Conservation (phyloP, 2,888 invertebrate genomes). For the Chirona hameri region DNA sequence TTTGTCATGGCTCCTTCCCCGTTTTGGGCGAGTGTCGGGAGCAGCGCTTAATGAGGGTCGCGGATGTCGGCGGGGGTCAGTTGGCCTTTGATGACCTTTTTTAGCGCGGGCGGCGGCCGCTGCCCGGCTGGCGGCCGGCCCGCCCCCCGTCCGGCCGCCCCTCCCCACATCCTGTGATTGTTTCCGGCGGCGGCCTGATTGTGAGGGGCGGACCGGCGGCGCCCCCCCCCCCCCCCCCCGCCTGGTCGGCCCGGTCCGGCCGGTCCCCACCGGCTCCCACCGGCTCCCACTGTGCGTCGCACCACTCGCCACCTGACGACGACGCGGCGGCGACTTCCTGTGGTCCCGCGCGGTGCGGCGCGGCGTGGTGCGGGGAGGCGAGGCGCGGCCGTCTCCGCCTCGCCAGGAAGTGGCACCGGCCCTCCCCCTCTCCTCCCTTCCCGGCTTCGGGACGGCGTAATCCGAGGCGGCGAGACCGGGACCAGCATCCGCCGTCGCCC, state of each 20-base stretch:
- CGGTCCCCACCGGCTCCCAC: too few relatives aligned
- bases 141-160: background rate
- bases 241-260: background rate
- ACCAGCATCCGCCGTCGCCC: background rate
- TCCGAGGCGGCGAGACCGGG: background rate
- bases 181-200: background rate
- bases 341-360: background rate
- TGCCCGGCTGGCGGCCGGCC: background rate
- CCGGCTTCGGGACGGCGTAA: background rate
- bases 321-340: background rate
- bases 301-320: conserved; percentile 9
- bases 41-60: background rate
- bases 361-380: too few relatives aligned
- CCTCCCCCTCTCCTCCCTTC: background rate
- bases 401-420: background rate
- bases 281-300: background rate
- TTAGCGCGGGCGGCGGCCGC: background rate
- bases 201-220: background rate
- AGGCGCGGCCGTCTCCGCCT: too few relatives aligned
- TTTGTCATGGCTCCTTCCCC: background rate
- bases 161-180: conserved; percentile 5
- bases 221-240: too few relatives aligned
- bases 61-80: background rate
- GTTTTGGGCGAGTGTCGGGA: background rate
- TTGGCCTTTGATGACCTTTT: background rate